Evolutionary conservation across 2,113 vertebrate genomes (phyloP), one percentile per base, ranked within the genome.

Genomic region (Macquaria ambigua): DNA sequence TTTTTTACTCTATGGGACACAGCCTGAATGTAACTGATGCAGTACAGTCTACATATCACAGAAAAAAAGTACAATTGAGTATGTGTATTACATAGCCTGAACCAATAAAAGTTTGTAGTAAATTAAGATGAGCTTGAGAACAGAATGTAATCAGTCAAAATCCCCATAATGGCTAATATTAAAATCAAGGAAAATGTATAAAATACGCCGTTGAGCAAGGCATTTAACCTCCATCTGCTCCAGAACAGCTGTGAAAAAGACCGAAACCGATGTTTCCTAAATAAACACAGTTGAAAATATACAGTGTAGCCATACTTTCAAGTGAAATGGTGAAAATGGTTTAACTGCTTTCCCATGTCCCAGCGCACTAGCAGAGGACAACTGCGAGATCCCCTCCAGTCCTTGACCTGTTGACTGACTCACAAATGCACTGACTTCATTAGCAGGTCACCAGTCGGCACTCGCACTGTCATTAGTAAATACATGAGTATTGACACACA

Each of bases 351-450:
- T n/a, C 59, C 1, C 14, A 0, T 46, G 46, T 31, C 52, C 16
- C 62, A 16, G 39, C 12, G 1, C 43, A 7, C 39, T 28, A 61
- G 25, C 67, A 76, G 71, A 93, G 82, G 87, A 93, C 81, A 18
- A 67, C 39, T 28, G 39, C 4, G 8, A 62, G 6, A 61, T 69
- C 25, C 62, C 55, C 84, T 66, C 52, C 74, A 94, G 95, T 95
- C 96, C 96, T 97, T 97, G 96, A 96, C 95, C 96, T 90, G 90
- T 83, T 94, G 94, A 93, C 92, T 89, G 85, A 81, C 90, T 92
- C 93, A 92, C 90, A 94, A 96, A 96, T 93, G 92, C 90, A 89
- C 78, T 84, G 79, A 87, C 90, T 95, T 97, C 92, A 95, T 97
- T 97, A 97, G 94, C 85, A 82, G 95, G 95, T 96, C 95, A 94